Evolutionary conservation across 1,140 invertebrate species (phyloP).

Genomic region (Ceratosolen fusciceps): DNA sequence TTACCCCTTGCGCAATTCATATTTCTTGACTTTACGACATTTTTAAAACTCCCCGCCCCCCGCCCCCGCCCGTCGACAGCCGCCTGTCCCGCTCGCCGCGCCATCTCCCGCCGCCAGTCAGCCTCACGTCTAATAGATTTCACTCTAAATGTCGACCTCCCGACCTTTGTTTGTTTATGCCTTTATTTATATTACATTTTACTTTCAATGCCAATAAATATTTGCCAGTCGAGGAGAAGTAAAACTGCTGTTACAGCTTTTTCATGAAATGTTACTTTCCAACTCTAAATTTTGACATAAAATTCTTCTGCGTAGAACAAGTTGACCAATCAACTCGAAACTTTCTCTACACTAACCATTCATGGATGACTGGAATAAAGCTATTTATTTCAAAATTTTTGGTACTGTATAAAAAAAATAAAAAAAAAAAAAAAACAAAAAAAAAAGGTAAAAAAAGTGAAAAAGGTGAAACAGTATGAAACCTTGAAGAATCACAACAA

Average conservation of each 20-base stretch:
- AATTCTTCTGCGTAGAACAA: slow-evolving; percentile 14
- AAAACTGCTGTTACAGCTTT: slow-evolving; percentile 24
- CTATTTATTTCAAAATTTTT: slow-evolving; percentile 23
- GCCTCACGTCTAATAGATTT: background rate
- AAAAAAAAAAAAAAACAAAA: no score
- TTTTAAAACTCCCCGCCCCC: no score
- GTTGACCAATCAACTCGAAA: slow-evolving; percentile 29
- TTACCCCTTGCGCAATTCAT: background rate
- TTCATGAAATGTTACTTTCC: slow-evolving; percentile 8
- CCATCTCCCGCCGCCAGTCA: no score
- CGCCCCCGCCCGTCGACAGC: no score
- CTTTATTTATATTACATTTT: slow-evolving; percentile 3
- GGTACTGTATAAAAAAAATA: no score
- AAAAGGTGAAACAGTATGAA: background rate
- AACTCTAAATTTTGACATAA: slow-evolving; percentile 27
- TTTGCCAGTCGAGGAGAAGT: background rate
- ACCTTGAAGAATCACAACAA: slow-evolving; percentile 1
- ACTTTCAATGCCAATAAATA: background rate
- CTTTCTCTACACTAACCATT: background rate
- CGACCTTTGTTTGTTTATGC: background rate
- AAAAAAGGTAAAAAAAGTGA: background rate
- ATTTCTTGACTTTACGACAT: background rate
- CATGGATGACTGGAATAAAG: slow-evolving; percentile 4
- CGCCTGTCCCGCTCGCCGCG: no score
- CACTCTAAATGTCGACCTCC: background rate